These are phyloP conservation scores for Cyrtorhinus lividipennis DNA, from an alignment of 1,140 invertebrate species.

Conservation along the genomic window DNA sequence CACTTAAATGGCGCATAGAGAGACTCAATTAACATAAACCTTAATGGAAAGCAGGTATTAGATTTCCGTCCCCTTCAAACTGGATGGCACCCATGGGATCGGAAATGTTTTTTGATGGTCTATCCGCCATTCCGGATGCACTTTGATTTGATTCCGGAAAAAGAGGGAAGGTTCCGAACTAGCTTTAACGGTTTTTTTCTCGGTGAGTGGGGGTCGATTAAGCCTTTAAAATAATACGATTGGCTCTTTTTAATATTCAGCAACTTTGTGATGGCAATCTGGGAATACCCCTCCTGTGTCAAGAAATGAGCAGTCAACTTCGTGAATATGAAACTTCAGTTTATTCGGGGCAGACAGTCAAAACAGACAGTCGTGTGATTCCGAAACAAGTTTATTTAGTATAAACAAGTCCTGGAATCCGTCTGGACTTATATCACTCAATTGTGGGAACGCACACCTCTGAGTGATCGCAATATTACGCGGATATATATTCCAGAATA, in stretches of 20 bases:
- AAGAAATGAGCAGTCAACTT: no score
- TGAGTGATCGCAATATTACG: no score
- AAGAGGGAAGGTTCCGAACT: not conserved
- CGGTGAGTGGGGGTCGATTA: not conserved
- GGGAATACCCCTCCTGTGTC: no score
- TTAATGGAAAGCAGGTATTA: conserved; percentile 3
- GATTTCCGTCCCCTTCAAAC: not conserved
- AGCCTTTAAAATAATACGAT: not conserved
- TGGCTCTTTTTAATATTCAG: not conserved
- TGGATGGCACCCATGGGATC: not conserved
- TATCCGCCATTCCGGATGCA: not conserved
- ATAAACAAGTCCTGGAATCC: no score
- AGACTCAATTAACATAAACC: conserved; percentile 8
- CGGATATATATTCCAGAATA: no score
- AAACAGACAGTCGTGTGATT: no score
- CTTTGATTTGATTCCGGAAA: not conserved
- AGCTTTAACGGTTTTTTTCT: not conserved
- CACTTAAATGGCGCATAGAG: conserved; percentile 2
- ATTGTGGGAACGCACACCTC: no score
- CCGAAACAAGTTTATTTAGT: no score
- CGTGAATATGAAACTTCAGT: no score
- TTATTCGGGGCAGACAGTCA: no score
- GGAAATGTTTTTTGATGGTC: not conserved
- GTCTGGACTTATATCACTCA: no score
- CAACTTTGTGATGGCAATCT: no score